Evolutionary conservation across 2,888 invertebrate genomes (phyloP).

Genomic region (Drosophila quinaria): DNA sequence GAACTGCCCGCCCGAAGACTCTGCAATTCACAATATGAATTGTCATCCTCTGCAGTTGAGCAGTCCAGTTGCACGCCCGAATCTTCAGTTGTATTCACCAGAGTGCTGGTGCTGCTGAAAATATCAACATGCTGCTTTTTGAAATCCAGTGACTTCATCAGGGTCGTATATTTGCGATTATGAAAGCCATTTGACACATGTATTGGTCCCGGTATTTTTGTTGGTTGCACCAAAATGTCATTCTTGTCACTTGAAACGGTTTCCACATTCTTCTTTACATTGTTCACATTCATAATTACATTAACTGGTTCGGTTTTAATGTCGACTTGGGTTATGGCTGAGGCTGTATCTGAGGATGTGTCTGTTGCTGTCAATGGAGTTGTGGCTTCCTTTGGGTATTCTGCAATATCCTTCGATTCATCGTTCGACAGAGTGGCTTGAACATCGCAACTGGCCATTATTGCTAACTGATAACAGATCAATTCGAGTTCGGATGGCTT

Average conservation of each 20-base stretch:
- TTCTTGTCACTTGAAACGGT: neutral
- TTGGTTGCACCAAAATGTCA: constrained; percentile 18
- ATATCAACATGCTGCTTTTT: neutral
- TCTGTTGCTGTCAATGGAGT: neutral
- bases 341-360: neutral
- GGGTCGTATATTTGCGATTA: constrained; percentile 47
- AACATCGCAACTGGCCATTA: constrained; percentile 64
- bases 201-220: constrained; percentile 57
- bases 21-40: constrained; percentile 5
- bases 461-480: constrained; percentile 33
- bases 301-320: neutral
- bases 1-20: constrained; percentile 4
- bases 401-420: constrained; percentile 18
- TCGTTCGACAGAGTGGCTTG: constrained; percentile 44
- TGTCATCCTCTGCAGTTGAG: constrained; percentile 33
- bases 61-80: constrained; percentile 54
- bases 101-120: constrained; percentile 3
- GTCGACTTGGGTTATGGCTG: constrained; percentile 7
- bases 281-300: constrained; percentile 2
- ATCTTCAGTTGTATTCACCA: constrained; percentile 34
- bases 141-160: constrained; percentile 12
- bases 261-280: neutral
- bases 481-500: neutral
- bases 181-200: constrained; percentile 16
- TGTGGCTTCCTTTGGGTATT: neutral